A percentile compares a stretch with the other conserved stretches of the same genome.
phyloP scores from a whole-genome alignment of 2,888 invertebrate genomes.

The Villa cingulata region DNA sequence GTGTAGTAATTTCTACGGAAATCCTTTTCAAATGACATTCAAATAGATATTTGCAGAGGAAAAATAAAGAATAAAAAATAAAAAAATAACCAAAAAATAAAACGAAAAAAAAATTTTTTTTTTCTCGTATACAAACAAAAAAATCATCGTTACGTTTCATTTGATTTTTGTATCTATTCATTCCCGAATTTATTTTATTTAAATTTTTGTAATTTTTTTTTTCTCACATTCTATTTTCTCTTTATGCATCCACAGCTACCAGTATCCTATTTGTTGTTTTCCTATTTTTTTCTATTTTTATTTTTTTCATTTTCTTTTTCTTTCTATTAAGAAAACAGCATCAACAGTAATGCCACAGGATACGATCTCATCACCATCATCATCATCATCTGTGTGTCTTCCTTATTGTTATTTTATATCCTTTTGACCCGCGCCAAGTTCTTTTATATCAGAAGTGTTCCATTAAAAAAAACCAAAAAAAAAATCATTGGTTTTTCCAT shows the following conservation, averaged over 20 bases:
- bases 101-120: no score
- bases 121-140: no score
- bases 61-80: no score
- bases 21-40: conserved; percentile 6
- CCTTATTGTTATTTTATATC: neutral
- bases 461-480: conserved; percentile 3
- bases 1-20: conserved; percentile 1
- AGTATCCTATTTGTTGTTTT: no score
- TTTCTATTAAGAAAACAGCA: no score
- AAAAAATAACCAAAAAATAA: no score
- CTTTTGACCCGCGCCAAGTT: neutral
- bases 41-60: neutral
- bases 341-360: conserved; percentile 4
- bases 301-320: no score
- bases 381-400: no score
- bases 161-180: neutral
- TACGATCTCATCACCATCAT: neutral
- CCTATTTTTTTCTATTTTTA: no score
- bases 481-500: no score
- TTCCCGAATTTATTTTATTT: no score
- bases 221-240: neutral
- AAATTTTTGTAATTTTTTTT: no score
- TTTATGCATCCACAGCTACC: neutral
- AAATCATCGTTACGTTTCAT: neutral
- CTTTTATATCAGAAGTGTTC: conserved; percentile 5